Evolutionary conservation across 2,888 invertebrate genomes (phyloP).

Genomic region (Congeria kusceri): DNA sequence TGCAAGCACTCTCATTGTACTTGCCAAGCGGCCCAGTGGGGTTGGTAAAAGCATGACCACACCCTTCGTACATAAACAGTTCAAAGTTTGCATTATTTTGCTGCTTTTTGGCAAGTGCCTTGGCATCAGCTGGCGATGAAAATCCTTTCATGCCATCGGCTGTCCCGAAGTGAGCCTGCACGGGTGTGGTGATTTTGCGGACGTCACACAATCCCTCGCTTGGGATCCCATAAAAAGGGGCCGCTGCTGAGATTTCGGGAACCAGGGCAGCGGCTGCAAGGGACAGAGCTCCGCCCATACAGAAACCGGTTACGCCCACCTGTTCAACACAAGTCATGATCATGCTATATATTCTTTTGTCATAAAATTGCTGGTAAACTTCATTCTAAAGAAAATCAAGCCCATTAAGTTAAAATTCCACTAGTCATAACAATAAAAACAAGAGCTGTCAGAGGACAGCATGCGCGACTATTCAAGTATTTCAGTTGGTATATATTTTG

Average conservation of each 20-base stretch:
- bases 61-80: conserved; percentile 73
- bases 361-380: no score
- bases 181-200: conserved; percentile 75
- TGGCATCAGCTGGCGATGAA: conserved; percentile 75
- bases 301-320: conserved; percentile 83
- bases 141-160: conserved; percentile 76
- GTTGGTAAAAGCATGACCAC: conserved; percentile 78
- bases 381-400: no score
- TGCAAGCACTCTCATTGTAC: conserved; percentile 67
- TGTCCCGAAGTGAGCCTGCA: conserved; percentile 82
- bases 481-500: no score
- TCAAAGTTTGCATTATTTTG: conserved; percentile 63
- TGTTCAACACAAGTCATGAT: conserved; percentile 45
- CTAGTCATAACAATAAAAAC: no score
- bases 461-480: no score
- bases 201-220: conserved; percentile 72
- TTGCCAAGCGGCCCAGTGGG: conserved; percentile 60
- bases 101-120: conserved; percentile 70
- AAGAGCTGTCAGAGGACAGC: no score
- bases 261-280: conserved; percentile 75
- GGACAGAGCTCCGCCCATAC: conserved; percentile 83
- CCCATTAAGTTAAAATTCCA: no score
- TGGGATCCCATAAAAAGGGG: conserved; percentile 83
- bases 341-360: no score
- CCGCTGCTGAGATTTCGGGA: conserved; percentile 76